These are phyloP conservation scores for Hydropsyche betteni DNA, from an alignment of 2,888 invertebrate genomes.

Conservation along the genomic window DNA sequence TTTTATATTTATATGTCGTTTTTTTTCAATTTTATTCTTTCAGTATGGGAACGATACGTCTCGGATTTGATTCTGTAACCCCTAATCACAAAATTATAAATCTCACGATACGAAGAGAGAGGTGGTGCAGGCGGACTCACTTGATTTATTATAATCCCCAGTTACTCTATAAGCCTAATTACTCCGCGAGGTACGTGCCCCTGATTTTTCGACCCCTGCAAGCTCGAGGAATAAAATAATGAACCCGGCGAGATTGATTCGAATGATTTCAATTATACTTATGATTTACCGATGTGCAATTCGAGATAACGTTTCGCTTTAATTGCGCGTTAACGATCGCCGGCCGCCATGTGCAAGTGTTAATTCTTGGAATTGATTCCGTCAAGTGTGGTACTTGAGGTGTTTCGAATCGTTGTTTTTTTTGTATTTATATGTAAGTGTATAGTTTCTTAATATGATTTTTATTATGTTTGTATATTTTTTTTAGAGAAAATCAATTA, in stretches of 20 bases:
- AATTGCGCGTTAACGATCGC: too few relatives aligned
- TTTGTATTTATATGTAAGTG: too few relatives aligned
- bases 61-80: slow-evolving; percentile 40
- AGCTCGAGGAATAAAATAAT: background rate
- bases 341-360: too few relatives aligned
- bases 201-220: slow-evolving; percentile 9
- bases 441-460: too few relatives aligned
- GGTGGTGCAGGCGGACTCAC: slow-evolving; percentile 34
- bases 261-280: too few relatives aligned
- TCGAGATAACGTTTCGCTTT: too few relatives aligned
- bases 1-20: background rate
- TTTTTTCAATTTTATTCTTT: slow-evolving; percentile 9
- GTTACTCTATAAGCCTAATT: slow-evolving; percentile 11
- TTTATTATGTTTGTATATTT: too few relatives aligned
- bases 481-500: too few relatives aligned
- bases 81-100: slow-evolving; percentile 41
- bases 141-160: slow-evolving; percentile 19
- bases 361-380: too few relatives aligned
- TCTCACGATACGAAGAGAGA: slow-evolving; percentile 31
- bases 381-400: too few relatives aligned
- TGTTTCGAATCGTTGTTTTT: too few relatives aligned
- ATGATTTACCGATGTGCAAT: too few relatives aligned
- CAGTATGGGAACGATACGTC: slow-evolving; percentile 11
- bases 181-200: background rate
- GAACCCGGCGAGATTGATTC: background rate